Base-by-base conservation (phyloP, 2,797 vertebrate species). In the Chrysolophus pictus region DNA sequence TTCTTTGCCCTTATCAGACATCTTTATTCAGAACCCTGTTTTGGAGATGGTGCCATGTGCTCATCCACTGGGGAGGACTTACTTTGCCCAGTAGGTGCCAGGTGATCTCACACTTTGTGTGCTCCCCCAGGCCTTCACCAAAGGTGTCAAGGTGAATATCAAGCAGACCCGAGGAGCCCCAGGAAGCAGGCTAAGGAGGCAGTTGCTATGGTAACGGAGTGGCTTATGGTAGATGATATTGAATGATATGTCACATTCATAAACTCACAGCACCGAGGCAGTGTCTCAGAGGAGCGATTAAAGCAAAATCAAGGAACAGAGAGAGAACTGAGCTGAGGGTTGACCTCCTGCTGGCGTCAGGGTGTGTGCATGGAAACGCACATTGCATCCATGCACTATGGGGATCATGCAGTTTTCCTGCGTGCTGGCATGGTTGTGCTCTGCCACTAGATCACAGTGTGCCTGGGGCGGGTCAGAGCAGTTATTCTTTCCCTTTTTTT, bases 61-160 rank as follows among this genome's bases (percentile, higher is more conserved):
- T 9, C 0, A 4, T 14, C 49, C 21, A 2, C 2, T 3, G 62
- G 64, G 63, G 16, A 88, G 70, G 71, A 84, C 33, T 39, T 33
- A 3, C 67, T 83, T 44, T 3, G 21, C 63, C 83, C 13, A 1
- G 8, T 35, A 58, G 39, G 44, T 0, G 3, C 2, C 14, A 75
- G 88, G 64, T 41, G 28, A 15, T 67, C 79, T 76, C 80, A 49
- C 80, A 46, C 75, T 2, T 4, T 1, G 3, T 13, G 60, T 2
- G 1, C 65, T 51, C 76, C 83, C 84, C 80, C 63, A 37, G 9
- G 82, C 26, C 67, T 67, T 42, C 64, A 26, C 83, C 1, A 1
- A 59, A 87, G 88, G 88, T 88, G 92, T 92, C 90, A 78, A 89
- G 92, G 91, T 90, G 95, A 94, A 88, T 88, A 72, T 46, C 92